Evolutionary conservation across 2,113 vertebrate species (phyloP), one percentile per base, ranked within the genome.

Genomic region (Paratilapia polleni): DNA sequence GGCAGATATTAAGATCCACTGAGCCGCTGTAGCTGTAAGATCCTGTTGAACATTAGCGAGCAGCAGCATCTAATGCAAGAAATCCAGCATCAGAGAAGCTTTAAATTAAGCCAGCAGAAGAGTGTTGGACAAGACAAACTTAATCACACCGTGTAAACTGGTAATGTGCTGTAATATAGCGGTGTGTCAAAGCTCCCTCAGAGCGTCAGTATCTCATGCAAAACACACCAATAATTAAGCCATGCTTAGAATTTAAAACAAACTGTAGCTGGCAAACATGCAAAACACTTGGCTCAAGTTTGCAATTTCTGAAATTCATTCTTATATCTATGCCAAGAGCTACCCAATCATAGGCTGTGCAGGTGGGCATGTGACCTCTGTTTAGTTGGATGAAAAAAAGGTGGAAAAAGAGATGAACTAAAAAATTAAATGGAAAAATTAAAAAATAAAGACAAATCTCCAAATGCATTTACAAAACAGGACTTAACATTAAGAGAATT

Each of bases 71-170:
- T 4, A 7, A 26, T 54, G 0, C 14, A 13, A 13, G 3, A 43
- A 59, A 20, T 58, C 47, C 34, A 76, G 38, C 56, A 38, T 3
- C 2, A 26, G 73, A 57, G 54, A 57, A n/a, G 66, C 66, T 73
- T 8, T 26, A 31, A 8, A 73, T 31, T 8, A 31, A 31, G 49
- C 17, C 43, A 0, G 43, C 52, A 0, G 17, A 3, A 26, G 12
- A 8, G 66, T 0, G 59, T 36, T 19, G 2, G 22, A 38, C 38
- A 38, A 36, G 59, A 49, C 54, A 19, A 60, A 66, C 9, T 31
- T 11, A 8, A 81, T 68, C 54, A 22, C 5, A n/a, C 24, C 8
- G 12, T 83, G 68, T 22, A 11, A 66, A 54, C 19, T 62, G 24
- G 13, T 10, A 61, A 12, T 36, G 1, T 59, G 4, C 0, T 36